Evolutionary conservation across 1,140 invertebrate species (phyloP), one percentile per base, ranked within the genome.

Genomic region (Leptopilina clavipes): DNA sequence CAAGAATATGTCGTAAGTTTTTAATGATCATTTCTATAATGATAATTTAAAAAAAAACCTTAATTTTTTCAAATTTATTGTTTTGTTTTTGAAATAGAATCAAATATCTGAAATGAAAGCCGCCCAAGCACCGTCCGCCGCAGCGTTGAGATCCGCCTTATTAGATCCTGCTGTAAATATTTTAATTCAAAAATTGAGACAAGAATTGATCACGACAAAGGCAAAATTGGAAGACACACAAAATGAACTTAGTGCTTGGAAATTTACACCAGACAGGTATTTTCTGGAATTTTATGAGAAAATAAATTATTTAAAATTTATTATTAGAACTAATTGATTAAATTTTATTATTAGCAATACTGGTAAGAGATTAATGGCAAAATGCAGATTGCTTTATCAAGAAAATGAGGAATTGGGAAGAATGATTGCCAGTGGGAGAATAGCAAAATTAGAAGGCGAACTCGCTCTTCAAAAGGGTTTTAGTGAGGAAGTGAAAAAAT

Each of bases 371-470:
- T 91, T 99, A 75, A 99, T 99, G 98, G 97, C 98, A 6, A 99
- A 98, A 89, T 99, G 98, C 87, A 93, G 97, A 77, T 91, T 98
- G 79, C 91, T 99, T n/a, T 96, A 99, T 87, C 97, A 98, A 89
- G 98, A 99, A 90, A 99, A 99, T 91, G 98, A 99, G 90, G 98
- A 99, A 87, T 91, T 99, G 12, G 98, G 98, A 18, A 96, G 97
- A 87, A 96, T 98, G 93, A 98, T 98, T 59, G 96, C 97, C 7
- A 98, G 97, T 82, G 98, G 98, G 5, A 92, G 97, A 82, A 94
- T 98, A 85, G 97, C 98, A 43, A 98, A 99, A 90, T 91, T 99
- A 37, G 98, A 99, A 91, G 96, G 96, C 76, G 98, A 99, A 90
- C 91, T 99, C 75, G 97, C 97, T 2, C 91, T 99, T 82, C 97